Evolutionary conservation across 2,797 vertebrate species (phyloP).

Genomic region (Pempheris klunzingeri): DNA sequence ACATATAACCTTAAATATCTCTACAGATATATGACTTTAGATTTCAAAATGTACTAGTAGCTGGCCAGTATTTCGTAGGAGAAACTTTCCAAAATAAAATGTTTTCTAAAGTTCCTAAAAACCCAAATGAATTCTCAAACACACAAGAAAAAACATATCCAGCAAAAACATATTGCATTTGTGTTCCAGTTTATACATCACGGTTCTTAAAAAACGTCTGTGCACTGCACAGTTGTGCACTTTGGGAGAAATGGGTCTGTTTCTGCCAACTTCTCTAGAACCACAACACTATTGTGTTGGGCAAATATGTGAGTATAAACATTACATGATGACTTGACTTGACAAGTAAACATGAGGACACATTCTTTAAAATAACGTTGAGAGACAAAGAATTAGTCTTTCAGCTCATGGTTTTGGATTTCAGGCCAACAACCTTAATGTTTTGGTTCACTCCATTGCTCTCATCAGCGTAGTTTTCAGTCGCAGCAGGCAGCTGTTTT

Average conservation of each 20-base stretch:
- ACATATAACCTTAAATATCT: conserved; percentile 9
- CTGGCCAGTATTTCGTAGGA: neutral
- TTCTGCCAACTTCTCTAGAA: neutral
- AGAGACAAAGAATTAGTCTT: no score
- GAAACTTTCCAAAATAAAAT: neutral
- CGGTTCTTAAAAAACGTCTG: conserved; percentile 12
- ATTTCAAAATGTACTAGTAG: conserved; percentile 10
- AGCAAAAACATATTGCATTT: conserved; percentile 10
- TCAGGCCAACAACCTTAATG: neutral
- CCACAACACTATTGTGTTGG: neutral
- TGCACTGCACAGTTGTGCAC: neutral
- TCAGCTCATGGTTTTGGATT: conserved; percentile 5
- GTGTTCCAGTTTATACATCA: conserved; percentile 9
- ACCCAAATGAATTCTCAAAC: conserved; percentile 1
- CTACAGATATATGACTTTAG: neutral
- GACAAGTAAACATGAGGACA: no score
- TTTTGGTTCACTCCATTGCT: neutral
- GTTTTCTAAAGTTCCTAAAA: neutral
- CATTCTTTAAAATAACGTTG: no score
- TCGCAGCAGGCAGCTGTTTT: neutral
- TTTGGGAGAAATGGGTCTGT: neutral
- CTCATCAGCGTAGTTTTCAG: neutral
- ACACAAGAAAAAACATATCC: neutral
- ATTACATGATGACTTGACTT: no score
- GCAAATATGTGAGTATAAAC: neutral